Base-by-base conservation (phyloP, 2,113 vertebrate genomes). In the Mugil cephalus region DNA sequence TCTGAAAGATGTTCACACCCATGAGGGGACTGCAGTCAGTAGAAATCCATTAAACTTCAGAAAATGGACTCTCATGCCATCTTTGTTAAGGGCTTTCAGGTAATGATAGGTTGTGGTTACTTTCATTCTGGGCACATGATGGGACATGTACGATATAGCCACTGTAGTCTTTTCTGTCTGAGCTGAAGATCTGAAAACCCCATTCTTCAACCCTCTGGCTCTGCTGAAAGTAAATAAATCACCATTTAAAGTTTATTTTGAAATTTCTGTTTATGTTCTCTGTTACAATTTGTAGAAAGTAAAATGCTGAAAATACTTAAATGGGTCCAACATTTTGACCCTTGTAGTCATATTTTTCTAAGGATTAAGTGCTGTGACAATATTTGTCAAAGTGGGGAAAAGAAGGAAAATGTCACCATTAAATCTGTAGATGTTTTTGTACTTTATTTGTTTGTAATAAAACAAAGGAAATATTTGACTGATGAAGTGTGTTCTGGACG, bases 361-460 rank as follows among this genome's bases (percentile, higher is more conserved):
- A 80, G 38, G 14, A 70, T 2, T 50, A 46, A 68, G n/a, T 15
- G 6, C 43, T 59, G 0, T 70, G 18, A 50, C 46, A 24, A 62
- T 54, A 84, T 59, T 59, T 46, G 58, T 50, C 35, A 35, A 11
- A 55, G 14, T 24, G 58, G 54, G 50, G 40, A 67, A 63, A 24
- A 43, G 64, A 63, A 24, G 13, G 7, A 24, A 62, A 56, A 15
- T 2, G 39, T 60, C 61, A 48, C 69, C 67, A 67, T 81, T 10
- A 72, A 76, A 71, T 68, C 53, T 78, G 72, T 75, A 66, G 63
- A 70, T 30, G 17, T 15, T 70, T 89, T 91, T 89, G 47, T 83
- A 87, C 63, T 85, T 77, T 86, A 76, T 79, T 82, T 90, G 80
- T 92, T 92, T 92, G 69, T 91, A 93, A 88, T 92, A 93, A 93